Percentiles rank a stretch among this genome's conserved stretches.
These are phyloP conservation scores for Nipponia nippon DNA, from an alignment of 2,113 vertebrate species.

Conservation along the genomic window DNA sequence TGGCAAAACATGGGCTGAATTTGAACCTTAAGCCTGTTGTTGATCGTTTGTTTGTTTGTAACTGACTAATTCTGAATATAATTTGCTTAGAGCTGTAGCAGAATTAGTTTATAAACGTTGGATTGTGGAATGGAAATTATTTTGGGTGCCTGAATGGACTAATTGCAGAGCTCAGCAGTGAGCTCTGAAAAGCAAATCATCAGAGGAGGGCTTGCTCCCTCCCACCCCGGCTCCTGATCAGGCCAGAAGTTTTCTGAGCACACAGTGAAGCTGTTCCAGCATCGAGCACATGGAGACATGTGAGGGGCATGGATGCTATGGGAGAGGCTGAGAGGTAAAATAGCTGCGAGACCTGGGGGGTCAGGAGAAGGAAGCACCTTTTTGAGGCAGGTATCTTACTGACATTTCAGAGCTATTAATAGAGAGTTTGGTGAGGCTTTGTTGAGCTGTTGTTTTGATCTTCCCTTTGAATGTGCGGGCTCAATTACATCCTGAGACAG, in stretches of 20 bases:
- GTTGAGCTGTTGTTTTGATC: slow-evolving; percentile 52
- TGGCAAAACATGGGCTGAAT: not conserved
- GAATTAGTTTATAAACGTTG: not conserved
- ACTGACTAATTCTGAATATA: not conserved
- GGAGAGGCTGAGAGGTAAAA: not conserved
- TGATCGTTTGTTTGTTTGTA: not conserved
- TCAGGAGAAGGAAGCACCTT: slow-evolving; percentile 35
- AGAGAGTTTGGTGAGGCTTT: slow-evolving; percentile 13
- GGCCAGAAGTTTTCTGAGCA: not conserved
- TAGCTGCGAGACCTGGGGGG: not conserved
- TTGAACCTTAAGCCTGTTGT: not conserved
- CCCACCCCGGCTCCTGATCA: not conserved
- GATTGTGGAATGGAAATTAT: not conserved
- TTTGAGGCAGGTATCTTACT: not conserved
- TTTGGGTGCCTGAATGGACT: slow-evolving; percentile 5
- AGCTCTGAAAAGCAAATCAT: slow-evolving; percentile 4
- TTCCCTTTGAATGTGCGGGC: slow-evolving; percentile 17
- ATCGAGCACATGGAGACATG: not conserved
- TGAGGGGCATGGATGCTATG: not conserved
- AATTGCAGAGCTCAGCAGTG: not conserved
- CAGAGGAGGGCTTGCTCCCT: not conserved
- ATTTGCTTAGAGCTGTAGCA: slow-evolving; percentile 22
- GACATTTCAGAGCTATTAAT: slow-evolving; percentile 40
- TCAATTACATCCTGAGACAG: slow-evolving; percentile 52
- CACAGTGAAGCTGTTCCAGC: not conserved